Evolutionary conservation across 2,113 vertebrate genomes (phyloP), one percentile per base, ranked within the genome.

Genomic region (Gymnocephalus cernua): DNA sequence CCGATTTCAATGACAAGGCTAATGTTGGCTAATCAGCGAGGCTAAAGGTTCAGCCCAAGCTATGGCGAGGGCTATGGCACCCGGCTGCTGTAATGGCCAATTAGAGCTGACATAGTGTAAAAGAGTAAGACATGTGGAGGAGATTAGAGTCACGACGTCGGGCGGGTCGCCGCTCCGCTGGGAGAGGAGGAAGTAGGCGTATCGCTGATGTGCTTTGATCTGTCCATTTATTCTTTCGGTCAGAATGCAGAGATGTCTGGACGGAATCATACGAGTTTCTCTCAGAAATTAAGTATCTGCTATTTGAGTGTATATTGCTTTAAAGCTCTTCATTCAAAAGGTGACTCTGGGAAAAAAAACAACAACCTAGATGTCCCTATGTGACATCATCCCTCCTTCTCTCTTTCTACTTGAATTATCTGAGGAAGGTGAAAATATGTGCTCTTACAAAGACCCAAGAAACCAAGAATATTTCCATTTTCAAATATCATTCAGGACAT

Each of bases 61-160:
- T 21, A 48, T 2, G 16, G 63, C 53, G 29, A 3, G 23, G 38
- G 41, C 51, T 0, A 0, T 2, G 74, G 67, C 63, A 63, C 62
- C 77, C 0, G 53, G 66, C 66, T n/a, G 77, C 74, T 38, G 32
- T 87, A 81, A 91, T 82, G 77, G 74, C 82, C 87, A 82, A 89
- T 91, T 91, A 91, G 80, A 81, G 77, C 53, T 32, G 74, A 83
- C 79, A 73, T 25, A 53, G 51, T 58, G 70, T 3, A 67, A 64
- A 54, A 44, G 38, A 81, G 70, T 76, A 65, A 44, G 77, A 76
- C 71, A 38, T 70, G 73, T 65, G 74, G 66, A 56, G 80, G 59
- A 76, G 72, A 80, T 84, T 9, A 88, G 64, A 83, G 77, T 58
- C 63, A 82, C 23, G 12, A 41, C 38, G 38, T 25, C n/a, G 6